These are phyloP conservation scores for Sitophilus oryzae DNA, from an alignment of 1,140 invertebrate genomes.

Conservation along the genomic window DNA sequence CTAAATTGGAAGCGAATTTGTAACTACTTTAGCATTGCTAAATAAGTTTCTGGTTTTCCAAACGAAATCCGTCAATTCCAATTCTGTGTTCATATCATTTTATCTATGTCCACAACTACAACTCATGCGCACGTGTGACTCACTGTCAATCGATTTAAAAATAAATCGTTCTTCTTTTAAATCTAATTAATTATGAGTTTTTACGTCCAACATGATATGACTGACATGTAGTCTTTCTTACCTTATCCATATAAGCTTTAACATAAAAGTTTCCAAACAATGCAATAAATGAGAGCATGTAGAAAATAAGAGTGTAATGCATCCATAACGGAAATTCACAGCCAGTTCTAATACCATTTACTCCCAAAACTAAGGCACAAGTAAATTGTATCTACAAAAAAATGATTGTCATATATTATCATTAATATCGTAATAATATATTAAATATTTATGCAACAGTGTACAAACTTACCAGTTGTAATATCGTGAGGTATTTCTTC, in stretches of 20 bases:
- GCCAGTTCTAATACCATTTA: conserved; percentile 73
- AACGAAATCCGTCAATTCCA: no score
- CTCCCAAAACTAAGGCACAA: conserved; percentile 72
- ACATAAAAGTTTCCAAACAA: conserved; percentile 90
- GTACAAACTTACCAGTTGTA: conserved; percentile 61
- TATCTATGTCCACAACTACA: no score
- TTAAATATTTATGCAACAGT: not conserved
- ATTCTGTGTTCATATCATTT: no score
- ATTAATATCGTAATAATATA: not conserved
- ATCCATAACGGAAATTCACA: conserved; percentile 92
- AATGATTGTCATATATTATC: conserved; percentile 9
- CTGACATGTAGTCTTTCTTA: no score
- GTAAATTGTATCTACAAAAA: conserved; percentile 74
- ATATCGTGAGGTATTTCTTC: conserved; percentile 88
- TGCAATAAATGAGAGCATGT: conserved; percentile 86
- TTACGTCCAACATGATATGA: no score
- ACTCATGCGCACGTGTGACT: no score
- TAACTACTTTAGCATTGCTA: no score
- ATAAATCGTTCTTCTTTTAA: no score
- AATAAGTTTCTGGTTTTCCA: no score
- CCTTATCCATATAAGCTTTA: conserved; percentile 72
- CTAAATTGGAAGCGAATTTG: no score
- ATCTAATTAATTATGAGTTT: no score
- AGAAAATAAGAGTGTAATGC: conserved; percentile 85
- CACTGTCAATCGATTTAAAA: no score